Evolutionary conservation across 2,113 vertebrate species (phyloP), one percentile per base, ranked within the genome.

Genomic region (Micronisus gabar): DNA sequence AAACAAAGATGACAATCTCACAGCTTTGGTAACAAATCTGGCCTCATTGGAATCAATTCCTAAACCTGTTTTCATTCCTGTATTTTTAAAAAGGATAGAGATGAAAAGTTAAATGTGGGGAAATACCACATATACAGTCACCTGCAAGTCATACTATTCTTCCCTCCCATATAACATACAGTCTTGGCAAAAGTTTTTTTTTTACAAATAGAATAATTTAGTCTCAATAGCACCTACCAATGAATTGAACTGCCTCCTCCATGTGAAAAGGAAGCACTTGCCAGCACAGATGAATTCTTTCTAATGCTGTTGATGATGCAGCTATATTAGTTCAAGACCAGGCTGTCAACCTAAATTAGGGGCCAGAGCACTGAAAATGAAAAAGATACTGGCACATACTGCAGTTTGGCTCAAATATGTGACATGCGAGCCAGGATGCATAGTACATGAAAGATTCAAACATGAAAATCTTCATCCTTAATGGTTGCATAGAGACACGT

Each of bases 271-370:
- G 26, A 80, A 90, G 23, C 15, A n/a, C 10, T 93, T 86, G 52
- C 50, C 70, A 91, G 41, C 16, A 82, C 27, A 90, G 43, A 72
- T 36, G 21, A 92, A 86, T 80, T 94, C 12, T 92, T 86, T 83
- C 40, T 82, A 83, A 82, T 40, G 12, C 15, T 48, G 41, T 45
- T 76, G 48, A 58, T 78, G 68, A 78, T 78, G 56, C 41, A 94
- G 53, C 29, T 88, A 6, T 66, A 74, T 90, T 93, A 80, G 67
- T 81, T 92, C 59, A 92, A 95, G n/a, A 72, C 71, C 93, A 58
- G 68, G 47, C 62, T 90, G 67, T 73, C 71, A 92, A 76, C 15
- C 9, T 41, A 80, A 82, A 92, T 93, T 86, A 96, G 78, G 58
- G 62, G 21, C 48, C 85, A 78, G 45, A 88, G 36, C 29, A 58